phyloP scores from a whole-genome alignment of 2,888 invertebrate genomes.

The Chrysomela aeneicollis region DNA sequence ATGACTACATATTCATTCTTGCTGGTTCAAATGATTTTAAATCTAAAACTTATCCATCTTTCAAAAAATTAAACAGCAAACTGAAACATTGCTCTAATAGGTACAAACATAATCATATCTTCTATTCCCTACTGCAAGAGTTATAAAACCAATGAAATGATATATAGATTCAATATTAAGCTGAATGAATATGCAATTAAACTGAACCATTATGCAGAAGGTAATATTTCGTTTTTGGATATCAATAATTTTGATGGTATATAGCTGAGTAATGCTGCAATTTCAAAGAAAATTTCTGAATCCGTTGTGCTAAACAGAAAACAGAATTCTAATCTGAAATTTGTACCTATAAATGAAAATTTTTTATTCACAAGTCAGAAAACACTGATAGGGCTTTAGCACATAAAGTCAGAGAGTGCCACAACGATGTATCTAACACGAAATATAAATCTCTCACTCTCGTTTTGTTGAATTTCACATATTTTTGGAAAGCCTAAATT shows the following conservation, averaged over 20 bases:
- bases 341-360: not conserved
- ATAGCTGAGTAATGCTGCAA: not conserved
- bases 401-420: not conserved
- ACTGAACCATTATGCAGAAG: constrained; percentile 4
- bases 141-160: not conserved
- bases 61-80: constrained; percentile 2
- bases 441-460: not conserved
- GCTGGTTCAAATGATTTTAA: constrained; percentile 7
- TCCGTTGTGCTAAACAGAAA: not conserved
- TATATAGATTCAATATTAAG: not conserved
- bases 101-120: constrained; percentile 5
- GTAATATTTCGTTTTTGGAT: constrained; percentile 7
- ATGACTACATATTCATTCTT: constrained; percentile 6
- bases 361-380: not conserved
- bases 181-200: constrained; percentile 9
- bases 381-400: not conserved
- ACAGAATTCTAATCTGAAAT: not conserved
- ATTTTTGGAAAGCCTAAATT: constrained; percentile 8
- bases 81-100: not conserved
- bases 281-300: not conserved
- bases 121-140: constrained; percentile 7
- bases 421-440: no score
- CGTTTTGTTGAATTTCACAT: not conserved
- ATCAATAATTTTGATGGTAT: not conserved
- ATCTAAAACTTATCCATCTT: not conserved